Conservation (phyloP, 2,888 invertebrate genomes). For the Tethea ocularis region DNA sequence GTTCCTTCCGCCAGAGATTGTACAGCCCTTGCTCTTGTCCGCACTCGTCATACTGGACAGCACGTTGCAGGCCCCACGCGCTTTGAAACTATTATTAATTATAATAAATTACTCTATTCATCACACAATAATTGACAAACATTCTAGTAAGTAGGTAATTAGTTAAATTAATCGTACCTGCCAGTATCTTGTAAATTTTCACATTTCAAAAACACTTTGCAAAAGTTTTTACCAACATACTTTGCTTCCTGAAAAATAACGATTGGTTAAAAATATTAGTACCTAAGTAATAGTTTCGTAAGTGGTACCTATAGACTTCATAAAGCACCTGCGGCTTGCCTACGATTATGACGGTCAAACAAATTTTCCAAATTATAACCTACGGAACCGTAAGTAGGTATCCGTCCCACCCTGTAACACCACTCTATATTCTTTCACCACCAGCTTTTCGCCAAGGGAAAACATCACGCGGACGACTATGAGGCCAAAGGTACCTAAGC, state of each 20-base stretch:
- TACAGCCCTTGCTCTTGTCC: conserved; percentile 51
- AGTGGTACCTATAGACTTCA: no score
- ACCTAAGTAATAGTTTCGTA: no score
- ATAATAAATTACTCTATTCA: neutral
- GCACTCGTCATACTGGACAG: conserved; percentile 39
- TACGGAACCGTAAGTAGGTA: no score
- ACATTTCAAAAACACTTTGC: conserved; percentile 88
- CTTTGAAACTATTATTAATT: conserved; percentile 46
- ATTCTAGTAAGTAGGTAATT: neutral
- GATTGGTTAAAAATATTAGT: neutral
- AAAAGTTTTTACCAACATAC: conserved; percentile 78
- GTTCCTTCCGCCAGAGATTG: conserved; percentile 53
- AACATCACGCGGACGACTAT: no score
- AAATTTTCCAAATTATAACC: no score
- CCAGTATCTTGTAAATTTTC: conserved; percentile 92
- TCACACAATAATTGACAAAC: neutral
- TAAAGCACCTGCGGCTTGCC: no score
- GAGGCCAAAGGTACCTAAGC: no score
- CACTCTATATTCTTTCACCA: no score
- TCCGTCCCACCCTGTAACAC: no score
- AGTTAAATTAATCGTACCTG: conserved; percentile 74
- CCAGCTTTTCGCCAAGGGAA: no score
- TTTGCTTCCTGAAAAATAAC: conserved; percentile 51
- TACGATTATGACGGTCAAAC: no score
- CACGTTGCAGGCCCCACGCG: conserved; percentile 55